phyloP scores from a whole-genome alignment of 2,797 vertebrate genomes.

The Spinibarbus caldwelli region DNA sequence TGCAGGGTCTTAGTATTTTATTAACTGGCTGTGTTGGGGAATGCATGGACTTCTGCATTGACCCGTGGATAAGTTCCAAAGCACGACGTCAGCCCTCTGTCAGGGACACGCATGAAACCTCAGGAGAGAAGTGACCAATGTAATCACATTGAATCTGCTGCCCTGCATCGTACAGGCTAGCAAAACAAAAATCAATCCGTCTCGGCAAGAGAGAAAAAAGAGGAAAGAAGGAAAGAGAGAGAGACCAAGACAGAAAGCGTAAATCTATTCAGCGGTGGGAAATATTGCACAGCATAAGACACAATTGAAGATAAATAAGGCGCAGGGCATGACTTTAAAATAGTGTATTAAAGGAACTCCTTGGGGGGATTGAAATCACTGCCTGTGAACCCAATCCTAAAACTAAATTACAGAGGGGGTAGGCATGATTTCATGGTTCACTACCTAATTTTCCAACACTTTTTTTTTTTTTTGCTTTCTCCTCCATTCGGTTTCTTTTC shows the following conservation, averaged over 20 bases:
- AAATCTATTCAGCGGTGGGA: slow-evolving; percentile 65
- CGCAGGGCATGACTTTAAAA: slow-evolving; percentile 68
- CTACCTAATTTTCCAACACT: slow-evolving; percentile 72
- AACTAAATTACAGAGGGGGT: slow-evolving; percentile 82
- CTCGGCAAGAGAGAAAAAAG: slow-evolving; percentile 42
- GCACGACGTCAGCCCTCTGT: slow-evolving; percentile 40
- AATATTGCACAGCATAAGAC: slow-evolving; percentile 65
- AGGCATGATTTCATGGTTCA: slow-evolving; percentile 83
- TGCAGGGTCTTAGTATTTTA: slow-evolving; percentile 32
- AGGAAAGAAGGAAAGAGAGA: slow-evolving; percentile 43
- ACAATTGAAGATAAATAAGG: slow-evolving; percentile 70
- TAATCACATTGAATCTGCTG: slow-evolving; percentile 63
- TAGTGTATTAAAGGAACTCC: slow-evolving; percentile 72
- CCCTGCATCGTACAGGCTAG: slow-evolving; percentile 45
- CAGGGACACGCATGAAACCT: slow-evolving; percentile 55
- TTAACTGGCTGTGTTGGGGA: slow-evolving; percentile 43
- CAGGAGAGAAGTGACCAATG: slow-evolving; percentile 58
- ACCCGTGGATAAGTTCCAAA: slow-evolving; percentile 52
- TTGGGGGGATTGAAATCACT: slow-evolving; percentile 74
- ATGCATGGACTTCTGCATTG: slow-evolving; percentile 41
- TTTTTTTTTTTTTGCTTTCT: slow-evolving; percentile 43
- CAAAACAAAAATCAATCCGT: slow-evolving; percentile 68
- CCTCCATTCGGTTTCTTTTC: slow-evolving; percentile 61
- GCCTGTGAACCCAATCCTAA: slow-evolving; percentile 76
- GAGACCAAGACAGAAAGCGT: slow-evolving; percentile 52